Base-by-base conservation (phyloP, 1,140 invertebrate genomes). In the Ostrea denselamellosa region DNA sequence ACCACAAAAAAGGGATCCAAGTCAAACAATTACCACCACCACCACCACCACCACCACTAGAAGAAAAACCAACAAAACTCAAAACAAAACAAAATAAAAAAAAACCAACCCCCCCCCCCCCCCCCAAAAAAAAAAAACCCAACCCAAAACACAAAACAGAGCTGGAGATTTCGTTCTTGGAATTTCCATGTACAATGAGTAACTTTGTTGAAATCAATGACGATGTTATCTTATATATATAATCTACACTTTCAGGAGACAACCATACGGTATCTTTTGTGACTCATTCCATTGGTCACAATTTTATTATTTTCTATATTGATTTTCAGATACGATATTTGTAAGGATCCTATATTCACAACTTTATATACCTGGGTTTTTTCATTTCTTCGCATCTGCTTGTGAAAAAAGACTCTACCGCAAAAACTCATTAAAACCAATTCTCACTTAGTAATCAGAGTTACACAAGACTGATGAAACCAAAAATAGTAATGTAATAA, bases 391-490 rank as follows among this genome's bases (percentile, higher is more conserved):
- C 68, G 25, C 68, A 77, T 14, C 68, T 34, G 68, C 8, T 25
- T 28, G 22, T 62, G 56, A 17, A 62, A 19, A 19, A 62, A 62
- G n/a, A 62, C 9, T 77, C 12, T 14, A 77, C 68, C 25, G 12
- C 65, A 77, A 28, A 77, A 77, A 77, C 25, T 34, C 68, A 17
- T 77, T 77, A 77, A 77, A 77, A 34, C 68, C 68, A 77, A 77
- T 77, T 77, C 68, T 34, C 68, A 77, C 68, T 77, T 77, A 77
- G 68, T 77, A 77, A 77, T 77, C 68, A 77, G 8, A 8, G 28
- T 77, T 77, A 77, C 28, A 25, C 68, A 77, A 77, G 68, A 77
- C 25, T 25, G 68, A 77, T 77, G 68, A 77, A 77, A 77, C 68
- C 25, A 77, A 28, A 44, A 77, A 77, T 77, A 77, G 68, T 77